Evolutionary conservation across 2,113 vertebrate species (phyloP), one percentile per base, ranked within the genome.

Genomic region (Callaeas wilsoni): DNA sequence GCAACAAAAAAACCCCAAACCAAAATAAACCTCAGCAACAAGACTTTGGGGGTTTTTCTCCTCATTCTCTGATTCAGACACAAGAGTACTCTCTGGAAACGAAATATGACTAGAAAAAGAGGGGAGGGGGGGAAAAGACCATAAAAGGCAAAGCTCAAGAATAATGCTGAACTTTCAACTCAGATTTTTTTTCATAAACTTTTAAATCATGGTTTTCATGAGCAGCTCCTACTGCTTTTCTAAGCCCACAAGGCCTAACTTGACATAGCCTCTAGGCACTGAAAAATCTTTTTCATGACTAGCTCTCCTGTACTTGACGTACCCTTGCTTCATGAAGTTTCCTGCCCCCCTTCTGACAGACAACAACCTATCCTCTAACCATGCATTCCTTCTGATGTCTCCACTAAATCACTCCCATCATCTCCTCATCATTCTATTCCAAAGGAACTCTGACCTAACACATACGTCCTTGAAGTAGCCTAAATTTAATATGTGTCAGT

Each of bases 71-170:
- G 16, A n/a, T 76, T 87, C 49, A 79, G n/a, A 90, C 18, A 68
- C 14, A 74, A 74, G 13, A 89, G 18, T 69, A 6, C 8, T 73
- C 18, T 69, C 22, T 49, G 20, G 65, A 90, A 91, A 83, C 15
- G 30, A 85, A 60, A 63, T 8, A 67, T 3, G 18, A 52, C 37
- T 33, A 42, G 33, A 62, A 64, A 84, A 62, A 35, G 0, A 2
- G 6, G 1, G 10, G n/a, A n/a, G n/a, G 7, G 1, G 1, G 1
- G 1, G 3, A 10, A 25, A 39, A 37, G 37, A 25, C 23, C 2
- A 0, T 47, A 53, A 47, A 62, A 49, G 17, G 5, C 26, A 69
- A 79, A 95, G 35, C 12, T 62, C 55, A 55, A 57, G 33, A 39
- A 55, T 39, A 17, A 70, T 57, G 62, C 35, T 50, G 22, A 78